These are phyloP conservation scores for Sphaerodactylus townsendi DNA, from an alignment of 2,113 vertebrate species.

Conservation along the genomic window DNA sequence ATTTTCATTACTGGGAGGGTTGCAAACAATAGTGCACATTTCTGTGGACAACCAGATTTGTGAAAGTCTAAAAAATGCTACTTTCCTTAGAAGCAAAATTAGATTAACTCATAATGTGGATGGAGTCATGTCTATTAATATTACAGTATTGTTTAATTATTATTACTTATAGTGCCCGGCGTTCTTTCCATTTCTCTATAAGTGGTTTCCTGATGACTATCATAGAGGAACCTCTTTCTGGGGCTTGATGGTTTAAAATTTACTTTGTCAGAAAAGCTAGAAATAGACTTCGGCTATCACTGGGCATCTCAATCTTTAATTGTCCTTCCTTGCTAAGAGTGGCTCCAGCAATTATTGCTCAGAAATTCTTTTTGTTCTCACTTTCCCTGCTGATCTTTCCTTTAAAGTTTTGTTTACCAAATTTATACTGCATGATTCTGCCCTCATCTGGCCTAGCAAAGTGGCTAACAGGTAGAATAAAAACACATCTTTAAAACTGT, in stretches of 20 bases:
- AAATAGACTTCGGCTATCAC: slow-evolving; percentile 12
- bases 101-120: slow-evolving; percentile 56
- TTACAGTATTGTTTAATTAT: slow-evolving; percentile 42
- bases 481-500: no score
- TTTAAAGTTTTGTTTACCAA: neutral
- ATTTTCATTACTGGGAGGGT: slow-evolving; percentile 52
- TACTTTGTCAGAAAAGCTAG: slow-evolving; percentile 51
- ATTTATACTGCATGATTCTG: no score
- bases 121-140: slow-evolving; percentile 30
- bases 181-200: neutral
- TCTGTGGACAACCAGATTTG: slow-evolving; percentile 58
- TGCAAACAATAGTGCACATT: slow-evolving; percentile 47
- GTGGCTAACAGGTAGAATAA: no score
- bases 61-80: slow-evolving; percentile 54
- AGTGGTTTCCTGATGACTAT: slow-evolving; percentile 42
- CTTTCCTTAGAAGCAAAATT: slow-evolving; percentile 33
- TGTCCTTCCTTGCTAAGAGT: neutral
- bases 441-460: no score
- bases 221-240: slow-evolving; percentile 37
- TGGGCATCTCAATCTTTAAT: slow-evolving; percentile 29
- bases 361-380: neutral
- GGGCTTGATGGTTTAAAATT: slow-evolving; percentile 55
- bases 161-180: neutral
- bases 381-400: neutral
- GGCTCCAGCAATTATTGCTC: neutral